Evolutionary conservation across 2,113 vertebrate genomes (phyloP), one percentile per base, ranked within the genome.

Genomic region (Paramormyrops kingsleyae): DNA sequence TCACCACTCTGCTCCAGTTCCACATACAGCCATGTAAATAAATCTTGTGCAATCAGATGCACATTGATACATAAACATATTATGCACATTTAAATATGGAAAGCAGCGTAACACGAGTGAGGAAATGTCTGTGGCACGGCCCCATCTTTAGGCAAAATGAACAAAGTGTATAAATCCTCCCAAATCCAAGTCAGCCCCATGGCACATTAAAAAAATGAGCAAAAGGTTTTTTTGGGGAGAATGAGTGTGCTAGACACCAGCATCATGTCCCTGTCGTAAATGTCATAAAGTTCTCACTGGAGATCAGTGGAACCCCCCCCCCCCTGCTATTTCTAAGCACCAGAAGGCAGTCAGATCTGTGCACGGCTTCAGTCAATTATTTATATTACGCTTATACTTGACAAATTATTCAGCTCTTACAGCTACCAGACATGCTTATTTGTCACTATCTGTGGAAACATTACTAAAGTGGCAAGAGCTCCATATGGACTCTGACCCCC

Each of bases 1-100:
- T 89, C 89, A 86, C 91, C 85, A 89, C 90, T 92, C 90, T 90
- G 70, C 87, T 93, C 84, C 93, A 92, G 92, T 92, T 94, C 90
- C 39, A 89, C 88, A 90, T 91, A 53, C 88, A 53, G 91, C 91
- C 88, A 89, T 90, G 88, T 35, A 93, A 91, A 92, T 92, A 92
- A 90, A 92, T 91, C 92, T 47, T 24, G 31, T n/a, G 56, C 31
- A 66, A 44, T 66, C 52, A 24, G 27, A 88, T n/a, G 87, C 87
- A 66, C 56, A 62, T 12, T 53, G 85, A 50, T 49, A 86, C 15
- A 56, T 53, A 56, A 49, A 53, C 85, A 87, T 39, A 35, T 53
- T 35, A 87, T 8, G 17, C 46, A 31, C 83, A 86, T 86, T 50
- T 86, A 49, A n/a, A 86, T 27, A 85, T 50, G 44, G 13, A 17